Evolutionary conservation across 2,113 vertebrate species (phyloP).

Genomic region (Pomatostomus ruficeps): DNA sequence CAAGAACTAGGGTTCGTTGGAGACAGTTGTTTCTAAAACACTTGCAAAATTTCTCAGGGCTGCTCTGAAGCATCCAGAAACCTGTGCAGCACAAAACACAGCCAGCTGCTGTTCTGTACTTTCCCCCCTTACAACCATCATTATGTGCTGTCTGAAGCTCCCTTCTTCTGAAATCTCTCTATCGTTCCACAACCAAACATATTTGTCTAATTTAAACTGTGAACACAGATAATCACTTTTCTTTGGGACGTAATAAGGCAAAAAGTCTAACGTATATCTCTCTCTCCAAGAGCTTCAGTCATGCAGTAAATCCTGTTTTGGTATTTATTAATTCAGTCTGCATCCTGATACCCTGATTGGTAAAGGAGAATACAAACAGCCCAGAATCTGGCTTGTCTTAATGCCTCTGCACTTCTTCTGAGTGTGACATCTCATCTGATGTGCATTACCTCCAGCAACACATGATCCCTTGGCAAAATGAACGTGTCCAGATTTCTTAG

Average conservation of each 20-base stretch:
- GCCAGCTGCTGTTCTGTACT: background rate
- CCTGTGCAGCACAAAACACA: background rate
- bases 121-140: background rate
- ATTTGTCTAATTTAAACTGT: conserved; percentile 17
- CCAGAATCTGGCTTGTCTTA: conserved; percentile 56
- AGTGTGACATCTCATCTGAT: conserved; percentile 70
- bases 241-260: background rate
- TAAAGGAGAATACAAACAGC: conserved; percentile 9
- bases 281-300: conserved; percentile 25
- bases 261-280: background rate
- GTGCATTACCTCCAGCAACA: conserved; percentile 61
- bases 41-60: background rate
- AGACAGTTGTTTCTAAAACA: background rate
- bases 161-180: background rate
- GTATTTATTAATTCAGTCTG: conserved; percentile 52
- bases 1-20: background rate
- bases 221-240: background rate
- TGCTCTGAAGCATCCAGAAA: background rate
- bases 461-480: conserved; percentile 32
- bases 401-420: conserved; percentile 41
- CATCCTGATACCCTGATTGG: background rate
- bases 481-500: conserved; percentile 62
- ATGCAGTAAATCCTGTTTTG: background rate
- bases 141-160: background rate
- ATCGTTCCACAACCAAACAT: background rate